phyloP scores from a whole-genome alignment of 2,113 vertebrate genomes.

The Equus przewalskii region DNA sequence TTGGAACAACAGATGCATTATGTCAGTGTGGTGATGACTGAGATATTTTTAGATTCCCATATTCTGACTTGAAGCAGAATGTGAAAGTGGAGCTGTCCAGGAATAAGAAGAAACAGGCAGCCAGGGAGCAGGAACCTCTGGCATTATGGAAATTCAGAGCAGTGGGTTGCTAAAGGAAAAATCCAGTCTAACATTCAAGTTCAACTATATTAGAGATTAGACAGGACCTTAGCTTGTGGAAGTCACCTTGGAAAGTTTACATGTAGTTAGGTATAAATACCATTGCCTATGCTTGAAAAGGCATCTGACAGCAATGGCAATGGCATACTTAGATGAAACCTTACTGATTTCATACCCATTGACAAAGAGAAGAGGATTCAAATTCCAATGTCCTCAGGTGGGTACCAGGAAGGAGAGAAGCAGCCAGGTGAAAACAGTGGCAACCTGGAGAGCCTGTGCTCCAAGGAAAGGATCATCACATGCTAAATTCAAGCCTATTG shows the following conservation, averaged over 20 bases:
- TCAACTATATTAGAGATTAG: not conserved
- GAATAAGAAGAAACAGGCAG: not conserved
- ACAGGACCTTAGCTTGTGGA: too few relatives aligned
- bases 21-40: not conserved
- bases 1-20: not conserved
- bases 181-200: not conserved
- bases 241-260: not conserved
- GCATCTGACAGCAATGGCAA: not conserved
- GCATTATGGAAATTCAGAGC: not conserved
- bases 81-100: constrained; percentile 26
- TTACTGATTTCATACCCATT: not conserved
- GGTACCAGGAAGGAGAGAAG: not conserved
- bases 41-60: not conserved
- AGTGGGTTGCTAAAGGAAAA: not conserved
- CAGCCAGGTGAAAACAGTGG: not conserved
- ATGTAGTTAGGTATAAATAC: not conserved
- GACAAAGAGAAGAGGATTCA: not conserved
- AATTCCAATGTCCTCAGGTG: not conserved
- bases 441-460: not conserved
- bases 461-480: not conserved
- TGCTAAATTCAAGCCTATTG: not conserved
- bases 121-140: not conserved
- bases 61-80: not conserved
- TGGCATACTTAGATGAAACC: not conserved
- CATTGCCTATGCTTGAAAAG: not conserved